Conservation (phyloP, 2,113 vertebrate genomes). For the Rhinichthys klamathensis region DNA sequence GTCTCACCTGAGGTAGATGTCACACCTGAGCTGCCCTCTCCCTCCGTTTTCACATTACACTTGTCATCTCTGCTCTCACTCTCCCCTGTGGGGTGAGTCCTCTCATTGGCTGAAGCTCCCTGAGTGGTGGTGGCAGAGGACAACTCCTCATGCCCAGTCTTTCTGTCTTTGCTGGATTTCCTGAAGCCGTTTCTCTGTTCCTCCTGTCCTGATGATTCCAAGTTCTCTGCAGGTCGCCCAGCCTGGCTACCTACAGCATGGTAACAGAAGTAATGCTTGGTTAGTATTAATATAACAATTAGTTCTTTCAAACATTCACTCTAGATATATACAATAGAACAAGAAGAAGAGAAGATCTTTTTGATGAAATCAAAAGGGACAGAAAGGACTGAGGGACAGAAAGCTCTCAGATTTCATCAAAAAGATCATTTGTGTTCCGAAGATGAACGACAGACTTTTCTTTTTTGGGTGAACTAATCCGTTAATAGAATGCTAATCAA, state of each 20-base stretch:
- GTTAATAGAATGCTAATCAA: too few species aligned
- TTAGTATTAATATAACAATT: too few species aligned
- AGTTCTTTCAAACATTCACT: too few species aligned
- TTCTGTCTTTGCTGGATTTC: constrained; percentile 75
- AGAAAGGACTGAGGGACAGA: too few species aligned
- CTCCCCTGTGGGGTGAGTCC: constrained; percentile 63
- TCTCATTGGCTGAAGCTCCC: constrained; percentile 61
- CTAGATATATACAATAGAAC: too few species aligned
- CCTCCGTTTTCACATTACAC: constrained; percentile 59
- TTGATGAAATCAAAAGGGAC: too few species aligned
- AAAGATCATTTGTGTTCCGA: too few species aligned
- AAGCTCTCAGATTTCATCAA: too few species aligned
- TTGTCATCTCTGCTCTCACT: constrained; percentile 54
- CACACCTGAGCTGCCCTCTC: background rate
- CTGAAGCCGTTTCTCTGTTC: constrained; percentile 87
- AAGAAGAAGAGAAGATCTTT: too few species aligned
- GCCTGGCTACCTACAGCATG: constrained; percentile 71
- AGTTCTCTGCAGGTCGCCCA: constrained; percentile 67
- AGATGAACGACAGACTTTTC: too few species aligned
- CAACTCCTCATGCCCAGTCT: constrained; percentile 66
- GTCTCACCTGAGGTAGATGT: constrained; percentile 39
- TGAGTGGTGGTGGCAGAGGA: constrained; percentile 62
- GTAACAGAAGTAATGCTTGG: constrained; percentile 31
- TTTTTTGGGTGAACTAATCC: too few species aligned
- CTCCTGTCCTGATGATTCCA: constrained; percentile 70